A percentile compares a stretch with the other conserved stretches of the same genome.
phyloP scores from a whole-genome alignment of 2,113 vertebrate genomes.

The Craseonycteris thonglongyai region DNA sequence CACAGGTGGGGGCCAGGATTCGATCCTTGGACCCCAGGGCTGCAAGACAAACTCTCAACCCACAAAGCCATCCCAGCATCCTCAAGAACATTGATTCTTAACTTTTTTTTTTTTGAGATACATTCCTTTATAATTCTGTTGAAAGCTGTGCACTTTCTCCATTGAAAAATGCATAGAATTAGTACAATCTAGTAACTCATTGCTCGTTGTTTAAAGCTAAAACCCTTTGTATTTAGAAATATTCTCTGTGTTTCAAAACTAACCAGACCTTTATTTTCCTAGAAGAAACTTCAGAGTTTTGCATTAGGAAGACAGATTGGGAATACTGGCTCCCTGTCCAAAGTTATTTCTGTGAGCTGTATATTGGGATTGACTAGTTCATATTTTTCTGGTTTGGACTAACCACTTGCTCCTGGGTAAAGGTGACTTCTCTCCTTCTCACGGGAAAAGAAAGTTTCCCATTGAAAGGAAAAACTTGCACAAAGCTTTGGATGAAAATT shows the following conservation, averaged over 20 bases:
- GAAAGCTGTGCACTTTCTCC: background rate
- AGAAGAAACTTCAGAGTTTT: background rate
- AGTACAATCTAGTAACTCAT: background rate
- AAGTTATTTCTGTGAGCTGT: background rate
- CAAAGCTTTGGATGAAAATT: background rate
- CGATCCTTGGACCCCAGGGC: too few relatives aligned
- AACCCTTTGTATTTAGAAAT: background rate
- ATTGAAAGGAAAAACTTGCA: background rate
- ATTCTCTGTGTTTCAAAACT: background rate
- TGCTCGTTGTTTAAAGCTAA: background rate
- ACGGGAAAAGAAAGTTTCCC: background rate
- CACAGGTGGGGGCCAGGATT: too few relatives aligned
- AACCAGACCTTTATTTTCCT: background rate
- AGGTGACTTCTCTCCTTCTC: background rate
- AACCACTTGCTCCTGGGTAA: background rate
- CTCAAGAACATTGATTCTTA: background rate
- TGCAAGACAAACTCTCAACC: too few relatives aligned
- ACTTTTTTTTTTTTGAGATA: background rate
- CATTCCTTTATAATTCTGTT: background rate
- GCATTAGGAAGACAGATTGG: background rate
- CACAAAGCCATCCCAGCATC: too few relatives aligned
- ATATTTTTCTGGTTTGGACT: background rate
- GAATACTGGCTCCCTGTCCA: background rate
- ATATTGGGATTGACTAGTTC: background rate
- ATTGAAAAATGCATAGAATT: background rate